phyloP scores from a whole-genome alignment of 2,797 vertebrate genomes.

The Pangasius larnaudii region DNA sequence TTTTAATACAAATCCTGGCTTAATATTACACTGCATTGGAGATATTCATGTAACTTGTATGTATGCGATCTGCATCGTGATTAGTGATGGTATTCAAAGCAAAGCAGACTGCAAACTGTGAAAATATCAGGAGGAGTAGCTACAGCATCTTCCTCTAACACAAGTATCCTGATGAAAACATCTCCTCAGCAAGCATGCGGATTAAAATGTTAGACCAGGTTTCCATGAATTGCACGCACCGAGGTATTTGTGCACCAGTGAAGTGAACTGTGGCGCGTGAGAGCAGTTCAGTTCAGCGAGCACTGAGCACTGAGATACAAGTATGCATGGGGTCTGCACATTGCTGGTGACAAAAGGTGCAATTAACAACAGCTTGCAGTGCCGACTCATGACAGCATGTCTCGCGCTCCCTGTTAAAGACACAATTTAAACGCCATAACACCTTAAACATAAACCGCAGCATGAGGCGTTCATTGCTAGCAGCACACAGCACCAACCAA shows the following conservation, averaged over 20 bases:
- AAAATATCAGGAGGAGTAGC: neutral
- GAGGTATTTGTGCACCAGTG: no score
- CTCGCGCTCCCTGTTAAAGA: no score
- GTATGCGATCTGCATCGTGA: neutral
- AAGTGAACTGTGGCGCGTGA: no score
- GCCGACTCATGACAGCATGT: no score
- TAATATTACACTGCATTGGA: neutral
- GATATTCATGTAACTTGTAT: neutral
- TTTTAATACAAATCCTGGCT: neutral
- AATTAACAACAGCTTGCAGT: no score
- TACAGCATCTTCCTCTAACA: neutral
- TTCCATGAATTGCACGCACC: no score
- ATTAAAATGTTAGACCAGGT: no score
- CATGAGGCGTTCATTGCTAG: neutral
- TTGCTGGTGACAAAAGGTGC: no score
- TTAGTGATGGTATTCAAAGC: neutral
- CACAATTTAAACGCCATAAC: neutral
- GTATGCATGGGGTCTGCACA: no score
- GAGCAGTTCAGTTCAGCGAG: no score
- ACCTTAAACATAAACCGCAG: neutral
- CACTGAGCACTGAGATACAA: no score
- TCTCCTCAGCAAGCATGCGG: neutral
- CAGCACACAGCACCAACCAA: neutral
- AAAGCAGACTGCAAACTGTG: neutral
- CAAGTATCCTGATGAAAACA: neutral